A percentile compares a stretch with the other conserved stretches of the same genome.
Conservation (phyloP, 2,113 vertebrate species). For the Cephalopterus ornatus region DNA sequence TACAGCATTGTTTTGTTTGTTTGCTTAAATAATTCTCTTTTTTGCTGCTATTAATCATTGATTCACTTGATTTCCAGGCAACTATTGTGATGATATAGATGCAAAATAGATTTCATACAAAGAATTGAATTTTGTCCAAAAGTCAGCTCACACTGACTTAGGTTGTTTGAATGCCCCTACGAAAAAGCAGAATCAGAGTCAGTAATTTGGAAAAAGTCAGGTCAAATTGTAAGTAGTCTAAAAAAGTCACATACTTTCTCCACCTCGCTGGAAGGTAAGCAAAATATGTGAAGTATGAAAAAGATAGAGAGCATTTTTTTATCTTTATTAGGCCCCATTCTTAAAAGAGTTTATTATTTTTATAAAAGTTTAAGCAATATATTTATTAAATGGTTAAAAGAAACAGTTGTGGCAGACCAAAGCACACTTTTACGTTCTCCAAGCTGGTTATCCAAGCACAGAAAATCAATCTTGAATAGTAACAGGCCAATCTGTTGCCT, state of each 20-base stretch:
- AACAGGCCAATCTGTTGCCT: background rate
- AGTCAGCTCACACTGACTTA: background rate
- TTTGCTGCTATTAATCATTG: background rate
- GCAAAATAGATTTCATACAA: background rate
- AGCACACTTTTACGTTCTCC: background rate
- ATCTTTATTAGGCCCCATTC: background rate
- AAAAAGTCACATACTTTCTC: background rate
- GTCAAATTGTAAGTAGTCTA: background rate
- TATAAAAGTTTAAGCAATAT: background rate
- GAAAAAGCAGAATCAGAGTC: background rate
- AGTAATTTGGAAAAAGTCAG: background rate
- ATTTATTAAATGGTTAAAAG: background rate
- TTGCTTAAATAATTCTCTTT: background rate
- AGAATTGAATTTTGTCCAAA: background rate
- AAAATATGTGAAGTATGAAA: background rate
- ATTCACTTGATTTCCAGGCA: background rate
- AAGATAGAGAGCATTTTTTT: background rate
- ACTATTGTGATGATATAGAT: background rate
- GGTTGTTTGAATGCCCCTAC: background rate
- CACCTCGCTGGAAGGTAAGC: background rate
- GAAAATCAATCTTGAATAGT: background rate
- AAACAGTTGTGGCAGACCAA: background rate
- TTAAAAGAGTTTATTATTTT: background rate
- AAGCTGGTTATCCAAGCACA: background rate
- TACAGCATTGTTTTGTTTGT: background rate